phyloP scores from a whole-genome alignment of 2,888 invertebrate genomes.

The Melitaea athalia region DNA sequence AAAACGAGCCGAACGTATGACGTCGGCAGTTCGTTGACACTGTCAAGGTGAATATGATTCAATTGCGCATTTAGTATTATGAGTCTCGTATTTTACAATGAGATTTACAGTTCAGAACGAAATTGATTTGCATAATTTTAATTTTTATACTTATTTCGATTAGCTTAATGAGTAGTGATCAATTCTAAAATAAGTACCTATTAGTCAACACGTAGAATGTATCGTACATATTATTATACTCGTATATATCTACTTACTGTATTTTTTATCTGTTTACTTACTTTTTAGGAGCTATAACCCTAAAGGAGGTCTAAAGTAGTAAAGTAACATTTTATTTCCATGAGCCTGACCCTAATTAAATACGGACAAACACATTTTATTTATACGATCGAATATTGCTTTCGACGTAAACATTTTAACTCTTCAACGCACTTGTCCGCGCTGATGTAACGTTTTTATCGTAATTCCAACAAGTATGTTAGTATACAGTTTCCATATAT shows the following conservation, averaged over 20 bases:
- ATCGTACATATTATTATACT: neutral
- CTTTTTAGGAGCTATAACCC: neutral
- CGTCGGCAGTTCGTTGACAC: constrained; percentile 12
- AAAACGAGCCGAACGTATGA: constrained; percentile 2
- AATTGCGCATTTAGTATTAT: constrained; percentile 1
- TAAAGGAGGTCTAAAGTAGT: neutral
- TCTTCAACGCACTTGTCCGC: neutral
- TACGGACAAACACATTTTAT: constrained; percentile 14
- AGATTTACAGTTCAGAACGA: too few relatives aligned
- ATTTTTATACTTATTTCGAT: too few relatives aligned
- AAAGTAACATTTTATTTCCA: constrained; percentile 11
- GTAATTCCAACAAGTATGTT: neutral
- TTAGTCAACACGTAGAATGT: neutral
- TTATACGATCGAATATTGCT: constrained; percentile 8
- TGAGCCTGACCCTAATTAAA: constrained; percentile 22
- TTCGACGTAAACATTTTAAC: constrained; percentile 13
- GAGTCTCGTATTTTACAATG: neutral
- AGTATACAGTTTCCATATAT: neutral
- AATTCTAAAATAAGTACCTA: too few relatives aligned
- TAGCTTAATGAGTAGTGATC: too few relatives aligned
- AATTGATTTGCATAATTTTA: too few relatives aligned
- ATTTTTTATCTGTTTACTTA: neutral
- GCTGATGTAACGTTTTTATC: neutral
- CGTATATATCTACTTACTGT: neutral
- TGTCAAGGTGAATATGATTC: constrained; percentile 10